Evolutionary conservation across 2,113 vertebrate genomes (phyloP).

Genomic region (Odontophorus gujanensis): DNA sequence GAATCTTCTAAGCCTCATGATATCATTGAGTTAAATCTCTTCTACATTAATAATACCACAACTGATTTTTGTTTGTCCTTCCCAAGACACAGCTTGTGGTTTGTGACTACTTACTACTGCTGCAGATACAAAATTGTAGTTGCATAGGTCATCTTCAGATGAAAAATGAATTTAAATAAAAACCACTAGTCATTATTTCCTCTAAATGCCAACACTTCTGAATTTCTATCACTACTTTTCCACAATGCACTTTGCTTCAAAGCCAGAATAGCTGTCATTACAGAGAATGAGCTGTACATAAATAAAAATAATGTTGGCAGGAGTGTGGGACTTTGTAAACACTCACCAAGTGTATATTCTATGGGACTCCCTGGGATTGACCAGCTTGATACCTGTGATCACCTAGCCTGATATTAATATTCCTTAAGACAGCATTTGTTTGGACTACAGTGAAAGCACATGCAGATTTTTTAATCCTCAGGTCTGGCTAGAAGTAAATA

Average conservation of each 20-base stretch:
- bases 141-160: not conserved
- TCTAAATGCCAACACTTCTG: not conserved
- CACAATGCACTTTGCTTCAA: not conserved
- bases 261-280: not conserved
- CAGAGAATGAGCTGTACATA: not conserved
- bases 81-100: not conserved
- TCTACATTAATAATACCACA: not conserved
- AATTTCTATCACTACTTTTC: not conserved
- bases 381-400: not conserved
- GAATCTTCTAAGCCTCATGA: not conserved
- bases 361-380: not conserved
- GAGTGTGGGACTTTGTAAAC: not conserved
- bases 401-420: not conserved
- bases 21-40: not conserved
- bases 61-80: not conserved
- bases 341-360: rapidly evolving
- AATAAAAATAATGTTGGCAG: not conserved
- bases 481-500: not conserved
- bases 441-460: not conserved
- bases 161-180: not conserved
- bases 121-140: not conserved
- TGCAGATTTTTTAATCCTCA: not conserved
- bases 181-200: not conserved
- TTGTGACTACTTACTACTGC: not conserved
- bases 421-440: not conserved